These are phyloP conservation scores for Phaethon lepturus DNA, from an alignment of 2,113 vertebrate species.

Conservation along the genomic window DNA sequence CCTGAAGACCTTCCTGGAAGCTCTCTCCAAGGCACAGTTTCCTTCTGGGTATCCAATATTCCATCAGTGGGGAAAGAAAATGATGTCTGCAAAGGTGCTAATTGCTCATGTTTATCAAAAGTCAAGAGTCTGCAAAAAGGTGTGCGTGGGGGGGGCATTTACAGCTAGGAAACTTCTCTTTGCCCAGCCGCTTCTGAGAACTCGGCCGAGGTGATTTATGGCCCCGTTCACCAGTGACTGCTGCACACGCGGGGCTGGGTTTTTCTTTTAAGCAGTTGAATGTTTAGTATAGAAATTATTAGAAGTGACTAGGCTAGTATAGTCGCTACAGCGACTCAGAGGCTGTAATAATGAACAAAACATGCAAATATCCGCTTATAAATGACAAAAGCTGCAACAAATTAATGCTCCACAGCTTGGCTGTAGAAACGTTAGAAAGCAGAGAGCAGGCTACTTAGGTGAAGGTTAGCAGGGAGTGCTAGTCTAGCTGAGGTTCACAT, in stretches of 20 bases:
- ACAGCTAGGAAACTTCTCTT: not conserved
- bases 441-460: not conserved
- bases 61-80: not conserved
- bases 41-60: slow-evolving; percentile 11
- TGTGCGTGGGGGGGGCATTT: not conserved
- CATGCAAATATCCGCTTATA: not conserved
- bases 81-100: not conserved
- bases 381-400: slow-evolving; percentile 21
- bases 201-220: not conserved
- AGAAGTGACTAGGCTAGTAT: not conserved
- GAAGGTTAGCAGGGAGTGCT: not conserved
- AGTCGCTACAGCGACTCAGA: too few relatives aligned
- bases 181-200: not conserved
- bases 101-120: slow-evolving; percentile 38
- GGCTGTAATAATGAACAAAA: not conserved
- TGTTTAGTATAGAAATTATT: slow-evolving; percentile 42
- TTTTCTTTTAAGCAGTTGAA: not conserved
- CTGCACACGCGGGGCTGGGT: not conserved
- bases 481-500: not conserved
- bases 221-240: not conserved
- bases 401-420: not conserved
- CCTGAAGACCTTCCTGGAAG: not conserved
- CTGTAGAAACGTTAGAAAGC: not conserved
- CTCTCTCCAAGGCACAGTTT: not conserved
- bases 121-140: not conserved